Base-by-base conservation (phyloP, 2,888 invertebrate species). In the Drosophila mimica region DNA sequence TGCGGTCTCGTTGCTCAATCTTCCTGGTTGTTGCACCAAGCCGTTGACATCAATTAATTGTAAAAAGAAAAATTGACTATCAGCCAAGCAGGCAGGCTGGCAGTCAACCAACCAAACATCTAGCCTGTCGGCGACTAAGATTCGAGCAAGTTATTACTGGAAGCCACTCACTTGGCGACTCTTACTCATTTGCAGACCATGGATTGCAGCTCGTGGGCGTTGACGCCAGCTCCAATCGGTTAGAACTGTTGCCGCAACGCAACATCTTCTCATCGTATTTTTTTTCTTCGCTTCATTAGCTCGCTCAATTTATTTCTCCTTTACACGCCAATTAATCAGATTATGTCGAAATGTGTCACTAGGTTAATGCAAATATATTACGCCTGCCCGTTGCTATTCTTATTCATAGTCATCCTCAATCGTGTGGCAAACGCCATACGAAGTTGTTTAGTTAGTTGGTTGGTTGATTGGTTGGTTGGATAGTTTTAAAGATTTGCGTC, bases 291-390 rank as follows among this genome's bases (percentile, higher is more conserved):
- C 80, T 90, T 88, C 86, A 86, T 90, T 90, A 86, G 78, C 58
- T 70, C 73, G 69, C 83, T 74, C 83, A 82, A 80, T 88, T 76
- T 82, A 80, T 86, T 85, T 70, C 81, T 86, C 67, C 67, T 78
- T 76, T 90, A 70, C 74, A 88, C 81, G 83, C 78, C 90, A 86
- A 86, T 86, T 86, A 86, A 86, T 86, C 85, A 90, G 90, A 86
- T 86, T 90, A 86, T 88, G 90, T 86, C 90, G 73, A 86, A 88
- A 90, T 86, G 90, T 86, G 85, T 88, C 90, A 86, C 88, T 86
- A 73, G 90, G 85, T 90, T 86, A 86, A 86, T 88, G 85, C 90
- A 90, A 88, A 90, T 88, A 82, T 85, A 85, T 84, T 81, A 71
- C 76, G 65, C 51, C 64, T 61, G 61, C 40, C 54, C 43, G 36